These are phyloP conservation scores for Anagyrus pseudococci DNA, from an alignment of 2,888 invertebrate species.

Conservation along the genomic window DNA sequence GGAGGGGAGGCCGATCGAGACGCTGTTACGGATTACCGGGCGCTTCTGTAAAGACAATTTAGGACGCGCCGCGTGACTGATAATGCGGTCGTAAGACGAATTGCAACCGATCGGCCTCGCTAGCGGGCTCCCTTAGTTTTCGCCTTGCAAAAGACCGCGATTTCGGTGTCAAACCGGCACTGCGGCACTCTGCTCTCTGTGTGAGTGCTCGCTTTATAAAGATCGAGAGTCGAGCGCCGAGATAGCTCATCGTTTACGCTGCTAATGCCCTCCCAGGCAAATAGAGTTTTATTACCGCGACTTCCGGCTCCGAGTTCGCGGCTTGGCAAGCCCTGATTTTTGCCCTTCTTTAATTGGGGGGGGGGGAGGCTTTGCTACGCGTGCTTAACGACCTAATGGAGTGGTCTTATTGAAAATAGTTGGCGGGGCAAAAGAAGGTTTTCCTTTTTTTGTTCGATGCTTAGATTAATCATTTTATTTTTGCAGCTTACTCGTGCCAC, in stretches of 20 bases:
- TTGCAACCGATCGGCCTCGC: conserved; percentile 28
- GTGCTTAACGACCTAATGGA: too few species aligned
- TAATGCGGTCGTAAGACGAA: conserved; percentile 38
- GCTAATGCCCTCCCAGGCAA: conserved; percentile 8
- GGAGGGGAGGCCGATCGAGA: too few species aligned
- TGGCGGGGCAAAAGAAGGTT: too few species aligned
- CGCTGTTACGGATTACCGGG: conserved; percentile 23
- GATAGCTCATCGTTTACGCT: conserved; percentile 27
- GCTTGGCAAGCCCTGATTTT: too few species aligned
- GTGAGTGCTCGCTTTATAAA: conserved; percentile 29
- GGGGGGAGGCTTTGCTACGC: too few species aligned
- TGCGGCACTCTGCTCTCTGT: too few species aligned
- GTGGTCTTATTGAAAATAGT: too few species aligned
- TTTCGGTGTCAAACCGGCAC: conserved; percentile 9
- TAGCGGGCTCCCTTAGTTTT: neutral
- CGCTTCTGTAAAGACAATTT: conserved; percentile 37
- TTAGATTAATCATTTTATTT: too few species aligned
- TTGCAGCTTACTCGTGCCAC: too few species aligned
- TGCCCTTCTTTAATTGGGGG: too few species aligned
- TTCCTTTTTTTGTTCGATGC: too few species aligned
- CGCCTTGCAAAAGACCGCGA: conserved; percentile 5
- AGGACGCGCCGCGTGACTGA: conserved; percentile 35
- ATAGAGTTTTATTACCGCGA: conserved; percentile 12
- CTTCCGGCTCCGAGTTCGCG: neutral
- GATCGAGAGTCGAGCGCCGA: conserved; percentile 19